phyloP scores from a whole-genome alignment of 1,140 invertebrate genomes.

The Heliconius nattereri region DNA sequence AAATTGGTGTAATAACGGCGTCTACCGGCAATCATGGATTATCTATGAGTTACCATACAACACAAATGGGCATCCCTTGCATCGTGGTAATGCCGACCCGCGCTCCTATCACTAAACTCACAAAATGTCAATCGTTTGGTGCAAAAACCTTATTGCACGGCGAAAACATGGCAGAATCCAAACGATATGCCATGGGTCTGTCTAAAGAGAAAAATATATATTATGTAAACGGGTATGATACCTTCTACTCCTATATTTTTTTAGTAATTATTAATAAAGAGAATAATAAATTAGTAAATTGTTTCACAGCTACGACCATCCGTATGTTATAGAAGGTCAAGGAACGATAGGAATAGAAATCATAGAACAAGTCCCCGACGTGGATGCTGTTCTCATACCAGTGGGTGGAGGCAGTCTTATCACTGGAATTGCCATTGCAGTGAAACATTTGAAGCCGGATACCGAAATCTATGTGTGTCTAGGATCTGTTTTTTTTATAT shows the following conservation, averaged over 20 bases:
- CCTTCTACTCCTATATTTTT: not conserved
- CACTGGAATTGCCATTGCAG: slow-evolving; percentile 85
- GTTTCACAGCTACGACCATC: slow-evolving; percentile 84
- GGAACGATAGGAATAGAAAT: slow-evolving; percentile 88
- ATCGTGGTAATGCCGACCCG: slow-evolving; percentile 50
- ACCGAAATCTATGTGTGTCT: slow-evolving; percentile 67
- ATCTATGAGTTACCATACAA: slow-evolving; percentile 49
- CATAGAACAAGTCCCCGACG: slow-evolving; percentile 83
- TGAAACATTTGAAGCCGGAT: slow-evolving; percentile 85
- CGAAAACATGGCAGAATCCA: slow-evolving; percentile 49
- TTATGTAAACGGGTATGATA: slow-evolving; percentile 51
- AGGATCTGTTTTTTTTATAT: not conserved
- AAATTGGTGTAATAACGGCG: slow-evolving; percentile 50
- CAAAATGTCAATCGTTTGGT: slow-evolving; percentile 50
- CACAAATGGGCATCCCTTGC: slow-evolving; percentile 49
- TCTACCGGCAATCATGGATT: slow-evolving; percentile 54
- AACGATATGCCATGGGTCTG: slow-evolving; percentile 45
- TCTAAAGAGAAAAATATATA: slow-evolving; percentile 54
- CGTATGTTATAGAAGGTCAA: slow-evolving; percentile 86
- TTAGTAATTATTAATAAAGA: not conserved
- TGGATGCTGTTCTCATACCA: slow-evolving; percentile 83
- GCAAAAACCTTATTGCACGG: slow-evolving; percentile 50
- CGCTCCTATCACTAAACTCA: slow-evolving; percentile 51
- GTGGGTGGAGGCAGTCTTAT: slow-evolving; percentile 88
- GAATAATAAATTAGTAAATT: not conserved